Conservation (phyloP, 2,888 invertebrate species). For the Platycheirus rosarum region DNA sequence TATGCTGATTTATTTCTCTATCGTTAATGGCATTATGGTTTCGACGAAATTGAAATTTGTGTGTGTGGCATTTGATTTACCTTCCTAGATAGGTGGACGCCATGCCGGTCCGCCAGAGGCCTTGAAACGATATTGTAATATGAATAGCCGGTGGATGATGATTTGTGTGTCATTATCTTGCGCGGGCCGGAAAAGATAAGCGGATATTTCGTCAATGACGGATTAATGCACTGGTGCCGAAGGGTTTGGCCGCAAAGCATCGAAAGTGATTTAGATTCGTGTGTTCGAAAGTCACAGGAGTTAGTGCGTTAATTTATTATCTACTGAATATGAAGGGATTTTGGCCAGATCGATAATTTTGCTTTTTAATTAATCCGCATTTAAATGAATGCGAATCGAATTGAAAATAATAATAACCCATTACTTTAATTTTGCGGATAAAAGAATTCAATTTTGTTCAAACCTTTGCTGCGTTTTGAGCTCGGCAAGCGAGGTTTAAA, state of each 20-base stretch:
- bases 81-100: slow-evolving; percentile 3
- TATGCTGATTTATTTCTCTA: slow-evolving; percentile 58
- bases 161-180: slow-evolving; percentile 39
- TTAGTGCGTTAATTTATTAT: too few relatives aligned
- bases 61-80: slow-evolving; percentile 49
- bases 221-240: slow-evolving; percentile 44
- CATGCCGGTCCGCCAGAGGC: slow-evolving; percentile 24
- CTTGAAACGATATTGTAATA: slow-evolving; percentile 32
- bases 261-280: slow-evolving; percentile 23
- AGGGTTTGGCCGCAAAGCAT: slow-evolving; percentile 10
- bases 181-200: slow-evolving; percentile 43
- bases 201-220: slow-evolving; percentile 31
- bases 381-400: too few relatives aligned
- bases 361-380: too few relatives aligned
- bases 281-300: neutral
- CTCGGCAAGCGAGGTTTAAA: too few relatives aligned
- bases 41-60: slow-evolving; percentile 53
- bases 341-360: too few relatives aligned
- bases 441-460: too few relatives aligned
- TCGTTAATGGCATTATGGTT: slow-evolving; percentile 59
- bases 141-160: slow-evolving; percentile 24
- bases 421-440: too few relatives aligned
- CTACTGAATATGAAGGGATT: too few relatives aligned
- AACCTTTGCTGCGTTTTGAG: too few relatives aligned
- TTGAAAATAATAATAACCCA: too few relatives aligned